Conservation (phyloP, 2,888 invertebrate species). For the Argyresthia goedartella region DNA sequence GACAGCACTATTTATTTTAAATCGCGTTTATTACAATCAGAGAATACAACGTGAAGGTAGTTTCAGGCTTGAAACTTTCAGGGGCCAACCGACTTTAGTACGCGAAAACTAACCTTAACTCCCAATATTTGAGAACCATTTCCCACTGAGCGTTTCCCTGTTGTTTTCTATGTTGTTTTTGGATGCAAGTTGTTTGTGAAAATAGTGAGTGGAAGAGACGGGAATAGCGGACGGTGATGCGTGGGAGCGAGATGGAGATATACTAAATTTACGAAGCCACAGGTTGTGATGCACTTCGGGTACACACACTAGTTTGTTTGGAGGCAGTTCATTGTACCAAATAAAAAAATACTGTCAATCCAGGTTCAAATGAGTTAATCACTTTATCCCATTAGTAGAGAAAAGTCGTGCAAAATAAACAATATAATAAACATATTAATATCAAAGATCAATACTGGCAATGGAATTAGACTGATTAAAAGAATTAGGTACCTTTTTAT, state of each 20-base stretch:
- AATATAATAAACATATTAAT: no score
- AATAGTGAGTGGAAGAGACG: constrained; percentile 48
- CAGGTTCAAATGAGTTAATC: no score
- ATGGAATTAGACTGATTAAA: no score
- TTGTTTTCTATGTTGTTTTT: constrained; percentile 67
- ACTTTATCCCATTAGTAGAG: no score
- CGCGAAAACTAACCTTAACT: constrained; percentile 23
- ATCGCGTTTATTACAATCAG: constrained; percentile 65
- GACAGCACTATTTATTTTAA: constrained; percentile 51
- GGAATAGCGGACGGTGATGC: constrained; percentile 17
- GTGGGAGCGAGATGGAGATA: constrained; percentile 39
- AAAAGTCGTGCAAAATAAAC: no score
- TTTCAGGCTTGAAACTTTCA: constrained; percentile 45
- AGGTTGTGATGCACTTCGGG: constrained; percentile 62
- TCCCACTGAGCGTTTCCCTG: constrained; percentile 20
- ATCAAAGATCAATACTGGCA: no score
- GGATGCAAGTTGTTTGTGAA: constrained; percentile 69
- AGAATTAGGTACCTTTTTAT: no score
- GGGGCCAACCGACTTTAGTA: constrained; percentile 16
- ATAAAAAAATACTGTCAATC: no score
- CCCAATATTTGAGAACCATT: constrained; percentile 18
- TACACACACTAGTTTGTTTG: constrained; percentile 36
- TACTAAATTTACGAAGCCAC: constrained; percentile 69
- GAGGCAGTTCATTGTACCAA: constrained; percentile 4
- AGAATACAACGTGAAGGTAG: constrained; percentile 47